Conservation (phyloP, 2,113 vertebrate species). For the Danio rerio region GRCz12tu NC_133195.1:20799001-20799500, state of each 20-base stretch:
- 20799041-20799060: too few species aligned
- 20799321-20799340: background rate
- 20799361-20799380: background rate
- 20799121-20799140: constrained; percentile 11
- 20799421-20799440: background rate
- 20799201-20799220: constrained; percentile 36
- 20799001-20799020: too few species aligned
- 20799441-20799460: background rate
- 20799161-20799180: background rate
- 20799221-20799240: constrained; percentile 42
- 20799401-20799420: background rate
- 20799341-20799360: too few species aligned
- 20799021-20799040: too few species aligned
- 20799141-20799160: constrained; percentile 41
- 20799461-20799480: background rate
- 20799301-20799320: constrained; percentile 6
- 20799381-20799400: background rate
- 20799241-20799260: constrained; percentile 41
- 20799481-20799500: constrained; percentile 39
- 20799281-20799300: background rate
- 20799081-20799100: too few species aligned
- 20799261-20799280: constrained; percentile 23
- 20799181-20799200: constrained; percentile 45
- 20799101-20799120: background rate
- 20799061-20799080: too few species aligned